Evolutionary conservation across 1,140 invertebrate species (phyloP).

Genomic region (Arion vulgaris): DNA sequence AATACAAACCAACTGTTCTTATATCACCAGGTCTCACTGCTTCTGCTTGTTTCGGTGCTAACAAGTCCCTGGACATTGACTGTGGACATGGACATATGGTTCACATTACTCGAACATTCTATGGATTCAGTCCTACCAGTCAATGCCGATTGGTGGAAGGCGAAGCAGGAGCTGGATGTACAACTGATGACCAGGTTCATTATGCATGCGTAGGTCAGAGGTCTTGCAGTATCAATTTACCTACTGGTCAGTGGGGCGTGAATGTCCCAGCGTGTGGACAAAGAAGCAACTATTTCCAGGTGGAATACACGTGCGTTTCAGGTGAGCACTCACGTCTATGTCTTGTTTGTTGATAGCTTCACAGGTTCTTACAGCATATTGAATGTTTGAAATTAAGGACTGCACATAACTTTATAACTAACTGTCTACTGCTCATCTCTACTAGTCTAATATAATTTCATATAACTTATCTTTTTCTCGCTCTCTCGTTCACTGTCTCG

Average conservation of each 20-base stretch:
- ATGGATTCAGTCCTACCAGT: constrained; percentile 57
- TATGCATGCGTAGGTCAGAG: constrained; percentile 62
- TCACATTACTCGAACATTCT: constrained; percentile 56
- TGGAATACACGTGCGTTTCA: constrained; percentile 63
- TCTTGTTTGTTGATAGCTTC: background rate
- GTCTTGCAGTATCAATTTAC: constrained; percentile 61
- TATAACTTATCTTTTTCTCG: too few relatives aligned
- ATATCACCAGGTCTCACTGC: constrained; percentile 46
- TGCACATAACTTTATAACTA: too few relatives aligned
- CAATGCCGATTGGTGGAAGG: constrained; percentile 51
- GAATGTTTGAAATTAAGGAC: too few relatives aligned
- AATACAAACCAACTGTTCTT: background rate
- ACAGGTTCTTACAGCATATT: too few relatives aligned
- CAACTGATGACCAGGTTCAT: constrained; percentile 48
- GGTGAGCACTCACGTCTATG: constrained; percentile 52
- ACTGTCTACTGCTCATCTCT: too few relatives aligned
- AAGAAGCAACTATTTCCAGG: constrained; percentile 63
- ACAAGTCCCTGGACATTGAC: constrained; percentile 52
- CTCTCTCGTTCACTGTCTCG: too few relatives aligned
- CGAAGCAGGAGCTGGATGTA: constrained; percentile 51
- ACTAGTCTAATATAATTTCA: too few relatives aligned
- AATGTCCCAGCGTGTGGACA: constrained; percentile 52
- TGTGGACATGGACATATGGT: constrained; percentile 62
- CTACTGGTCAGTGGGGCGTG: constrained; percentile 51
- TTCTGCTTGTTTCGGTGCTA: constrained; percentile 55